Percentiles rank a stretch among this genome's conserved stretches.
phyloP scores from a whole-genome alignment of 2,113 vertebrate genomes.

The Micromys minutus region DNA sequence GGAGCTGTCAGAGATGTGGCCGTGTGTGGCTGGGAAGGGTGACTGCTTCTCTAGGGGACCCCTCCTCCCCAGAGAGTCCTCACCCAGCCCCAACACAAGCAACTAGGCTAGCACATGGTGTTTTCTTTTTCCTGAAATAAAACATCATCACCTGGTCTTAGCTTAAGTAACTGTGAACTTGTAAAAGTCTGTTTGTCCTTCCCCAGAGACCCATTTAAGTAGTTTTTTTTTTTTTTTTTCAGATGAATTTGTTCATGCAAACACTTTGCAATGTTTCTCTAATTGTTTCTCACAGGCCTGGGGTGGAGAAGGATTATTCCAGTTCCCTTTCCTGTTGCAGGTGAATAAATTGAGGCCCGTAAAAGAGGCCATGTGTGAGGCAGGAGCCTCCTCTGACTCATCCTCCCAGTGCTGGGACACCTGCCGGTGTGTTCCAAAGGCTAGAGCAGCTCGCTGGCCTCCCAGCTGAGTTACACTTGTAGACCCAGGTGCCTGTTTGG shows the following conservation, averaged over 20 bases:
- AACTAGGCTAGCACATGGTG: slow-evolving; percentile 65
- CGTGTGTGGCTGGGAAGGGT: not conserved
- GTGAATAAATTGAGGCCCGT: slow-evolving; percentile 51
- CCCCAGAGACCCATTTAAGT: slow-evolving; percentile 69
- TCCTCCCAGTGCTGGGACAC: not conserved
- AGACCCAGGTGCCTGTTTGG: not conserved
- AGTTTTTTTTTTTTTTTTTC: no score
- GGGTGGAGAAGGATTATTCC: not conserved
- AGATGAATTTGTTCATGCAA: slow-evolving; percentile 70
- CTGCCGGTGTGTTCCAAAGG: not conserved
- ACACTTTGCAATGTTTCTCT: slow-evolving; percentile 68
- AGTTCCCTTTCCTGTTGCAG: not conserved
- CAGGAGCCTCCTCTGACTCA: not conserved
- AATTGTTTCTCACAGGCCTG: slow-evolving; percentile 72
- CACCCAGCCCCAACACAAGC: not conserved
- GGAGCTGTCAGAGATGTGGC: not conserved
- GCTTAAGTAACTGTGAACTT: slow-evolving; percentile 84
- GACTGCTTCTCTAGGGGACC: not conserved
- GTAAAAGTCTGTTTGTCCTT: slow-evolving; percentile 80
- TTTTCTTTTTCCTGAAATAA: slow-evolving; percentile 81
- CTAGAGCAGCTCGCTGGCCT: not conserved
- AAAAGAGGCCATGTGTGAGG: not conserved
- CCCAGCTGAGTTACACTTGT: not conserved
- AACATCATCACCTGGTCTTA: slow-evolving; percentile 81
- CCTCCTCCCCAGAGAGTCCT: not conserved